Evolutionary conservation across 2,113 vertebrate genomes (phyloP).

Genomic region (Aepyceros melampus): DNA sequence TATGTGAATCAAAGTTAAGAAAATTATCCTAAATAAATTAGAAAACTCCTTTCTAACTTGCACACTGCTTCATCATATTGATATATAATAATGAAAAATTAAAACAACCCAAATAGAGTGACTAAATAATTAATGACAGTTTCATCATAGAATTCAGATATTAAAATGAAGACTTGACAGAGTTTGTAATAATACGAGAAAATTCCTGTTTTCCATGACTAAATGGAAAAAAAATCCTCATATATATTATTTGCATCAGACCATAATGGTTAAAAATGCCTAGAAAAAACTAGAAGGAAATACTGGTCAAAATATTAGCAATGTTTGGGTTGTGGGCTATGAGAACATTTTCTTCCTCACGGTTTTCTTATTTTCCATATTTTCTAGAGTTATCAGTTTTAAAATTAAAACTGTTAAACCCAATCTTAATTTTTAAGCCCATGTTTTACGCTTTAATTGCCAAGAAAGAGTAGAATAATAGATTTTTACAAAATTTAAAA

Average conservation of each 20-base stretch:
- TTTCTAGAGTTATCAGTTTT: not conserved
- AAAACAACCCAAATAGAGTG: slow-evolving; percentile 6
- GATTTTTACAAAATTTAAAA: not conserved
- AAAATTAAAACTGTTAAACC: not conserved
- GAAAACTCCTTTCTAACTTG: not conserved
- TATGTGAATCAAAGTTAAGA: not conserved
- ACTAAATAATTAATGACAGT: slow-evolving; percentile 1
- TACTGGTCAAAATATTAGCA: not conserved
- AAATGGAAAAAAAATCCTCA: not conserved
- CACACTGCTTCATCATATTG: not conserved
- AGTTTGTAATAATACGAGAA: slow-evolving; percentile 27
- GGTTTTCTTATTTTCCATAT: not conserved
- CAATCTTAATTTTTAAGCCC: not conserved
- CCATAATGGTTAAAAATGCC: slow-evolving; percentile 21
- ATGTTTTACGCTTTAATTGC: not conserved
- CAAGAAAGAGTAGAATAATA: not conserved
- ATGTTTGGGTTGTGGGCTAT: not conserved
- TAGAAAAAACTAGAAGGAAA: not conserved
- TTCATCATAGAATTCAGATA: slow-evolving; percentile 18
- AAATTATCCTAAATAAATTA: slow-evolving; percentile 30
- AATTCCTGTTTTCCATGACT: slow-evolving; percentile 24
- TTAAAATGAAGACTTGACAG: slow-evolving; percentile 30
- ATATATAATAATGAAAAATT: not conserved
- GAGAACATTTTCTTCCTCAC: not conserved
- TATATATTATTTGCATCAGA: slow-evolving; percentile 16